Percentiles rank a stretch among this genome's conserved stretches.
phyloP scores from a whole-genome alignment of 1,140 invertebrate genomes.

The Vollenhovia emeryi region DNA sequence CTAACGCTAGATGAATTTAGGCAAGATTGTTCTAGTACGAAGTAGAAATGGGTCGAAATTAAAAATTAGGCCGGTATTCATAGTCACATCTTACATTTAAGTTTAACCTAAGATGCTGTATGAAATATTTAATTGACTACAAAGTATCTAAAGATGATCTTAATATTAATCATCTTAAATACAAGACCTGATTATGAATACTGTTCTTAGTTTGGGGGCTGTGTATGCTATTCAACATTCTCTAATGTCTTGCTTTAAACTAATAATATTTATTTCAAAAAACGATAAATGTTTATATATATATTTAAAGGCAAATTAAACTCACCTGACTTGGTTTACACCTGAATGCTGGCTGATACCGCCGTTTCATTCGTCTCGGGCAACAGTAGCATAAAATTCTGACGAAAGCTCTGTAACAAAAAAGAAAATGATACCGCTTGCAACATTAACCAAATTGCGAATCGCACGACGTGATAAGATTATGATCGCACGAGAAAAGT shows the following conservation, averaged over 20 bases:
- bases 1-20: conserved; percentile 5
- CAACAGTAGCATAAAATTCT: conserved; percentile 93
- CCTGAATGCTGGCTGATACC: conserved; percentile 92
- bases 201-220: neutral
- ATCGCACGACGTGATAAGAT: neutral
- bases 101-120: too few relatives aligned
- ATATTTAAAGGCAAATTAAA: conserved; percentile 38
- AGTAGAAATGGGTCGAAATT: neutral
- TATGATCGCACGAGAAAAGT: neutral
- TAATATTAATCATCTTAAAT: too few relatives aligned
- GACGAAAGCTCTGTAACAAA: conserved; percentile 91
- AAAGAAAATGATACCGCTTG: neutral
- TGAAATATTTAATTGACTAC: too few relatives aligned
- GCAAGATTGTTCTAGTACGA: conserved; percentile 13
- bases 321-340: conserved; percentile 93
- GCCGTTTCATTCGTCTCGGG: conserved; percentile 90
- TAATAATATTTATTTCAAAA: conserved; percentile 23
- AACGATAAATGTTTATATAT: neutral
- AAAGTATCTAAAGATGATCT: too few relatives aligned
- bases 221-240: neutral
- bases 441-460: conserved; percentile 16
- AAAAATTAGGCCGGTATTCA: too few relatives aligned
- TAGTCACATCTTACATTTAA: too few relatives aligned
- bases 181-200: too few relatives aligned
- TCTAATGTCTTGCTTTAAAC: neutral